Evolutionary conservation across 2,797 vertebrate species (phyloP).

Genomic region (Eulemur rubriventer): DNA sequence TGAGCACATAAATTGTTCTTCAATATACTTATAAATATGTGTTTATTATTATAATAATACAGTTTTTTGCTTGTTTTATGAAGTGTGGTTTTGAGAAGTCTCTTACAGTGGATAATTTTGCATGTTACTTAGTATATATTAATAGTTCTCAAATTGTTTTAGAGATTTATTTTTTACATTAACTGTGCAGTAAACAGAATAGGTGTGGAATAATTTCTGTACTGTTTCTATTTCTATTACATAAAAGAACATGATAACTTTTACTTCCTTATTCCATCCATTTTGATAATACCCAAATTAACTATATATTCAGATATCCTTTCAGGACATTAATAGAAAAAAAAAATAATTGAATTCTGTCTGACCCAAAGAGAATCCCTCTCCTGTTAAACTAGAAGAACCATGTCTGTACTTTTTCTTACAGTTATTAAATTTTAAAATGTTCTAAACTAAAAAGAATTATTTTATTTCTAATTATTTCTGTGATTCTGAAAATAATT

Average conservation of each 20-base stretch:
- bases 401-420: not conserved
- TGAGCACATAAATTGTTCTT: not conserved
- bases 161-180: not conserved
- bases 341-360: not conserved
- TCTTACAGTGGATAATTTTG: slow-evolving; percentile 22
- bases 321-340: not conserved
- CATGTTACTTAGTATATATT: not conserved
- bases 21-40: not conserved
- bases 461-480: slow-evolving; percentile 28
- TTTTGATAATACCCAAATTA: slow-evolving; percentile 11
- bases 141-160: slow-evolving; percentile 27
- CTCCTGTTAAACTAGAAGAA: not conserved
- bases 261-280: not conserved
- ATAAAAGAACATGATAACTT: not conserved
- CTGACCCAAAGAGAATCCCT: not conserved
- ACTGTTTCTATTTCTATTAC: not conserved
- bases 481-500: not conserved
- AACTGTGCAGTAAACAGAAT: not conserved
- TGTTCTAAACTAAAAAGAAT: not conserved
- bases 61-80: slow-evolving; percentile 27
- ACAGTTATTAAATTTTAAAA: not conserved
- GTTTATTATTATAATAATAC: not conserved
- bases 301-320: not conserved
- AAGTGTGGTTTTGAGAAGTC: slow-evolving; percentile 1
- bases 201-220: not conserved